phyloP scores from a whole-genome alignment of 2,113 vertebrate species.

The Rhabdornis inornatus region DNA sequence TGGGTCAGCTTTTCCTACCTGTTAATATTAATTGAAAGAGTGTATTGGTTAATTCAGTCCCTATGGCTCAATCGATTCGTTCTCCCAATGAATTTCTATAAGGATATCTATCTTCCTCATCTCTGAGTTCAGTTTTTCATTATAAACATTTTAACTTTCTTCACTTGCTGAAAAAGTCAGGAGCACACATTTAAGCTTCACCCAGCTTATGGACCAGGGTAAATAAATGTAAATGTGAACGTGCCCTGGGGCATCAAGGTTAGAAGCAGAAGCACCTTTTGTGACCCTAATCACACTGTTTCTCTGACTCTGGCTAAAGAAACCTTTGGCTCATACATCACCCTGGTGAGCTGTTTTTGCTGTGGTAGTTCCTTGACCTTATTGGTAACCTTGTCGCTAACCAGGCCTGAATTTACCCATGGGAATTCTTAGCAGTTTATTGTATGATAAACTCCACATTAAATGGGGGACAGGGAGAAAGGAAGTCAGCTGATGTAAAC shows the following conservation, averaged over 20 bases:
- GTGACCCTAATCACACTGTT: not conserved
- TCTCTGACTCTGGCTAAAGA: not conserved
- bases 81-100: not conserved
- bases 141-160: not conserved
- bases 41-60: not conserved
- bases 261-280: not conserved
- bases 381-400: not conserved
- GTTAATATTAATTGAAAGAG: not conserved
- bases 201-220: not conserved
- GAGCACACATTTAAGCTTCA: not conserved
- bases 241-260: not conserved
- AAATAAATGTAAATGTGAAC: not conserved
- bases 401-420: not conserved
- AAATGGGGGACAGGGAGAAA: not conserved
- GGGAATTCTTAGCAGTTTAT: not conserved
- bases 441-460: not conserved
- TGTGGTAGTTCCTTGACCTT: not conserved
- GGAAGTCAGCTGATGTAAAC: not conserved
- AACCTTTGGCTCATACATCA: not conserved
- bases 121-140: not conserved
- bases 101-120: not conserved
- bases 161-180: not conserved
- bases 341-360: not conserved
- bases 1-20: not conserved
- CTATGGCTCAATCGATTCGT: not conserved